A percentile compares a stretch with the other conserved stretches of the same genome.
Evolutionary conservation across 1,140 invertebrate genomes (phyloP).

Genomic region (Coenobita brevimanus): DNA sequence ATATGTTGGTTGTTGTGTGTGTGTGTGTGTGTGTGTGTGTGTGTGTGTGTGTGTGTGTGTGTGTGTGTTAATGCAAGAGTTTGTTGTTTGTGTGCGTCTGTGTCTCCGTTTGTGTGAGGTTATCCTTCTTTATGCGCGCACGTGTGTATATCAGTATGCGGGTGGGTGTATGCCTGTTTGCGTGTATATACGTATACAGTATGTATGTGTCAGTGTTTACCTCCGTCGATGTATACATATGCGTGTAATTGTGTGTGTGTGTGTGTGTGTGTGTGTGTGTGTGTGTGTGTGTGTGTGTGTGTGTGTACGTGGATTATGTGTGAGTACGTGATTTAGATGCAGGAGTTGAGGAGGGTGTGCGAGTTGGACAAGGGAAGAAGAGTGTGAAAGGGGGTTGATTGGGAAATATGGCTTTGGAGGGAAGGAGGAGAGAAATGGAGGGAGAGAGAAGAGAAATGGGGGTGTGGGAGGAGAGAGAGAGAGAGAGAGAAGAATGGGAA

Average conservation of each 20-base stretch:
- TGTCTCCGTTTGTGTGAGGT: constrained; percentile 19
- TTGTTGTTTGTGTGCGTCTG: constrained; percentile 23
- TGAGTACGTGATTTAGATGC: too few species aligned
- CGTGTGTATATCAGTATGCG: constrained; percentile 32
- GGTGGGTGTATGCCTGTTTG: constrained; percentile 8
- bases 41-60: constrained; percentile 43
- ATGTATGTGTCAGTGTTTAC: not conserved
- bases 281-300: not conserved
- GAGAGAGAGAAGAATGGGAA: too few species aligned
- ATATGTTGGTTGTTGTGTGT: constrained; percentile 36
- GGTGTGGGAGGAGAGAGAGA: too few species aligned
- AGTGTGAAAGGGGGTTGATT: too few species aligned
- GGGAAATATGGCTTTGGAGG: too few species aligned
- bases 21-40: constrained; percentile 45
- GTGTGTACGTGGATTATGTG: too few species aligned
- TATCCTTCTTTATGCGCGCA: constrained; percentile 24
- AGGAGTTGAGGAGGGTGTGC: too few species aligned
- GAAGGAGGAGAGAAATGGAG: too few species aligned
- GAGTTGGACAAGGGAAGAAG: too few species aligned
- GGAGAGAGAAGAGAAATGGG: too few species aligned
- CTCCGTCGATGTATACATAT: not conserved
- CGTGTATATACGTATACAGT: constrained; percentile 18
- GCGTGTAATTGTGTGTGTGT: not conserved
- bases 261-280: not conserved
- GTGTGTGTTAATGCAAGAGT: constrained; percentile 36